These are phyloP conservation scores for Enteromius treurensis DNA, from an alignment of 2,797 vertebrate genomes.

Conservation along the genomic window DNA sequence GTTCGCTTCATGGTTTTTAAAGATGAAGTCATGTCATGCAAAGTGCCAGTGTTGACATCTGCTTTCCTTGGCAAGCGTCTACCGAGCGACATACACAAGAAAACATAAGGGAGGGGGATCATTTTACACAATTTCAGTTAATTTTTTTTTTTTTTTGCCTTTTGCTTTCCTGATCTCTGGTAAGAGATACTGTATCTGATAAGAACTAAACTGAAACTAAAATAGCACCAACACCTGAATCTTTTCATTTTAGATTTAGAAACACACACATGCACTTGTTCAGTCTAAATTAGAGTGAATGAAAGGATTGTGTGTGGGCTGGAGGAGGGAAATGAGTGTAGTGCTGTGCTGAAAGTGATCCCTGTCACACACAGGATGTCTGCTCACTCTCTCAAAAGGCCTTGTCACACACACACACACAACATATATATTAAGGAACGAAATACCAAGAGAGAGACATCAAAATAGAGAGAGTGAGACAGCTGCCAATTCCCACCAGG, in stretches of 20 bases:
- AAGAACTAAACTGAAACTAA: background rate
- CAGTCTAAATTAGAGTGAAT: constrained; percentile 58
- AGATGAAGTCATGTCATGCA: constrained; percentile 1
- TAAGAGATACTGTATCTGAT: background rate
- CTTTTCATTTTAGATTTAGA: background rate
- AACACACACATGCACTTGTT: constrained; percentile 35
- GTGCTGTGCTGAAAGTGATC: constrained; percentile 59
- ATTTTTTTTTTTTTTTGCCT: background rate
- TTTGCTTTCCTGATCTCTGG: background rate
- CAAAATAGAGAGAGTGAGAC: constrained; percentile 33
- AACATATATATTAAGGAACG: background rate
- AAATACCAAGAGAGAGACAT: background rate
- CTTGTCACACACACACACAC: constrained; percentile 29
- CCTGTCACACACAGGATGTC: constrained; percentile 64
- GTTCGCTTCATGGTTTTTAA: constrained; percentile 13
- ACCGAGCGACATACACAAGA: background rate
- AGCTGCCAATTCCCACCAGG: constrained; percentile 39
- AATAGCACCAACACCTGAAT: background rate
- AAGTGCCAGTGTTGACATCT: background rate
- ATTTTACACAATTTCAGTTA: background rate
- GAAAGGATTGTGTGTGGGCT: constrained; percentile 61
- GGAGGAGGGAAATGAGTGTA: constrained; percentile 53
- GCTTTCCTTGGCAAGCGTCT: constrained; percentile 3
- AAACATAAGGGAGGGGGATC: background rate
- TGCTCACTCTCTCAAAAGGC: constrained; percentile 56